Percentiles rank a stretch among this genome's conserved stretches.
These are phyloP conservation scores for Hippopotamyrus pictus DNA, from an alignment of 2,797 vertebrate genomes.

Conservation along the genomic window DNA sequence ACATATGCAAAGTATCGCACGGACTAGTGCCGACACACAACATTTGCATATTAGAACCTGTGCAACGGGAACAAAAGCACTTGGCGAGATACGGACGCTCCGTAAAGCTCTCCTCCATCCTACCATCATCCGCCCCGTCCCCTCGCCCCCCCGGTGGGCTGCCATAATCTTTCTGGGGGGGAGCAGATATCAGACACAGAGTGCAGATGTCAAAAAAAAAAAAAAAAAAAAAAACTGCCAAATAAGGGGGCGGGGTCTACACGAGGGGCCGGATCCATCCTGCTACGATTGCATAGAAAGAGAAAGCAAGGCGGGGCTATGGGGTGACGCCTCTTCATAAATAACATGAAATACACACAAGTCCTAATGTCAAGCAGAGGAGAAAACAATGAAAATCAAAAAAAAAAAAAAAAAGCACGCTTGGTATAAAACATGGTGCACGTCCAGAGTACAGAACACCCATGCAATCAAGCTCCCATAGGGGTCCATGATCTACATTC, in stretches of 20 bases:
- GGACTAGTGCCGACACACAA: slow-evolving; percentile 84
- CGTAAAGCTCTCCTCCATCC: slow-evolving; percentile 70
- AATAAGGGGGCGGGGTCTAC: slow-evolving; percentile 29
- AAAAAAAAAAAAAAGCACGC: slow-evolving; percentile 14
- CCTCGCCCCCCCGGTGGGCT: slow-evolving; percentile 25
- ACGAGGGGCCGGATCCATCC: slow-evolving; percentile 45
- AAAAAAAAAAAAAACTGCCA: background rate
- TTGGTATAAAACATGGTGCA: slow-evolving; percentile 32
- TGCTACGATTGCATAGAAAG: slow-evolving; percentile 47
- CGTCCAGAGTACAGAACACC: slow-evolving; percentile 27
- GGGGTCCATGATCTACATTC: background rate
- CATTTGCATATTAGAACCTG: slow-evolving; percentile 89
- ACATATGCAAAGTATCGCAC: slow-evolving; percentile 63
- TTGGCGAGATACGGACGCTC: slow-evolving; percentile 87
- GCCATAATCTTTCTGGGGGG: slow-evolving; percentile 37
- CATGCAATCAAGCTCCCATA: slow-evolving; percentile 20
- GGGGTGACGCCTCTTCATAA: slow-evolving; percentile 65
- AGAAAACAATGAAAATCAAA: background rate
- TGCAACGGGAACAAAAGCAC: slow-evolving; percentile 99
- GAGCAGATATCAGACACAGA: slow-evolving; percentile 45
- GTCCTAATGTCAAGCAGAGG: slow-evolving; percentile 40
- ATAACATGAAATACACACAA: slow-evolving; percentile 59
- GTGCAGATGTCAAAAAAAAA: slow-evolving; percentile 38
- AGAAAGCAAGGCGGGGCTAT: slow-evolving; percentile 52
- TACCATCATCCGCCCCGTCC: background rate